Evolutionary conservation across 2,888 invertebrate species (phyloP).

Genomic region (Pyrochroa serraticornis): DNA sequence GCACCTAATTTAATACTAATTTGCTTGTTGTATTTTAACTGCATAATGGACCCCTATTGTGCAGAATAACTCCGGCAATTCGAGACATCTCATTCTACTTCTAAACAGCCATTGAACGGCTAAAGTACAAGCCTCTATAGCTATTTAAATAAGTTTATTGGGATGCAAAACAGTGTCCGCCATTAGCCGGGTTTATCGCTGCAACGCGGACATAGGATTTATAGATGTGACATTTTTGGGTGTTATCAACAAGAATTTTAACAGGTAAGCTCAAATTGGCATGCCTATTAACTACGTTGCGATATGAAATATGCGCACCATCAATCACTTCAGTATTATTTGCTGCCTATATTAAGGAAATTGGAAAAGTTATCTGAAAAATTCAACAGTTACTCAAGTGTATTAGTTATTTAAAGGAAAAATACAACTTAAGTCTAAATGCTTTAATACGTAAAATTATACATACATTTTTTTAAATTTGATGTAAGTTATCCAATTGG

Average conservation of each 20-base stretch:
- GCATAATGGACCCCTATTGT: constrained; percentile 38
- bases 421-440: no score
- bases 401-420: no score
- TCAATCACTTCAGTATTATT: not conserved
- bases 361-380: no score
- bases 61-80: constrained; percentile 15
- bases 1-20: constrained; percentile 45
- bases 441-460: not conserved
- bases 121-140: constrained; percentile 17
- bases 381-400: no score
- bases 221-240: constrained; percentile 12
- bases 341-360: not conserved
- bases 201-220: constrained; percentile 6
- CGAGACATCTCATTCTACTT: constrained; percentile 17
- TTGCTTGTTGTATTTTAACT: constrained; percentile 39
- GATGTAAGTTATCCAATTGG: constrained; percentile 59
- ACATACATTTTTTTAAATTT: not conserved
- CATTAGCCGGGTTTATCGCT: constrained; percentile 17
- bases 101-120: constrained; percentile 15
- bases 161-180: constrained; percentile 28
- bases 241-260: constrained; percentile 2
- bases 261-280: not conserved
- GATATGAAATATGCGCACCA: not conserved
- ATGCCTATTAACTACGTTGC: not conserved
- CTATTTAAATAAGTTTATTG: constrained; percentile 27